Evolutionary conservation across 92 coral and sea anemone species (phyloP), one percentile per base, ranked within the genome.

Genomic region (Epizoanthus rinbou): DNA sequence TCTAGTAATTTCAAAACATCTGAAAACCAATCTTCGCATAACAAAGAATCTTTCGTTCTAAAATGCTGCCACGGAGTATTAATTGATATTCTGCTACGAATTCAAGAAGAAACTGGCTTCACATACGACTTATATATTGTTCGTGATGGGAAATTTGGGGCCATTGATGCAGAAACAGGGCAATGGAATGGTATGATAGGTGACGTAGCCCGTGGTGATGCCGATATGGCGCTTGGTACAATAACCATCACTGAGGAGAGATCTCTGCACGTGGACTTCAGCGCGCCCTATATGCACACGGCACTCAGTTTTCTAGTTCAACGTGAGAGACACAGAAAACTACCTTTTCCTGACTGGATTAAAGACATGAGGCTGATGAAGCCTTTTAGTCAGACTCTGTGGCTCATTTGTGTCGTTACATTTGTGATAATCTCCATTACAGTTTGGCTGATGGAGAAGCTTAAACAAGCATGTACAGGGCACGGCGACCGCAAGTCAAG

Each of bases 141-240:
- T 15, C 87, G 90, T 8, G 98, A 95, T 78, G 93, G 91, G 5
- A 95, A 93, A 57, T 95, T 84, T 82, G 98, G 98, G 24, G 89
- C 95, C 3, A 23, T 86, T 39, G 95, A 93, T 73, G 85, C 93
- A 25, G 57, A 59, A 9, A 88, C 94, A 5, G 73, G 88, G 25
- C 80, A 72, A 22, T 89, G 95, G 98, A 95, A 86, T 62, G 98
- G 98, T 3, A 91, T 95, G 94, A 90, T 95, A 37, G 98, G 98
- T 79, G 98, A 95, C 23, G 94, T 95, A 14, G 68, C 85, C 22
- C 90, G 93, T 54, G 92, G 91, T 37, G 90, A 85, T 1, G 98
- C 98, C 52, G 98, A 95, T 83, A 89, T 94, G 86, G 98, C 98
- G 24, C 79, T 95, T 58, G 94, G 87, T 23, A 80, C 91, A 35